These are phyloP conservation scores for Arothron firmamentum DNA, from an alignment of 2,113 vertebrate species.

Conservation along the genomic window DNA sequence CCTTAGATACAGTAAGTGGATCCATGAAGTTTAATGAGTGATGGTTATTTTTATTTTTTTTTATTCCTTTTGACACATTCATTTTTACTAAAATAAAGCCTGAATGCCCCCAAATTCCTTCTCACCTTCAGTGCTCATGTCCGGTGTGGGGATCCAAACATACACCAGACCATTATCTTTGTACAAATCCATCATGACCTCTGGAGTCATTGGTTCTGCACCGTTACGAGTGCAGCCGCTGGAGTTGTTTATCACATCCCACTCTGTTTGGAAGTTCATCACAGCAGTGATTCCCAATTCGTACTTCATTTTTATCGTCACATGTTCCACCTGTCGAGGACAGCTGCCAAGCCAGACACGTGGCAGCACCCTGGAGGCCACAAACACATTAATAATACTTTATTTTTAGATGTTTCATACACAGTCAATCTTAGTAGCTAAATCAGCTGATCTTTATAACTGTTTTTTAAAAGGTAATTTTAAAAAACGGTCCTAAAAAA, in stretches of 20 bases:
- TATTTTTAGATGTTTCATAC: background rate
- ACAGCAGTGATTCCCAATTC: slow-evolving; percentile 90
- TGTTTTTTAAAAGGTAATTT: too few species aligned
- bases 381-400: slow-evolving; percentile 5
- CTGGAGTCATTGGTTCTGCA: slow-evolving; percentile 80
- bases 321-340: slow-evolving; percentile 88
- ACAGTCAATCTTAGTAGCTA: background rate
- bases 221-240: slow-evolving; percentile 82
- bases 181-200: slow-evolving; percentile 87
- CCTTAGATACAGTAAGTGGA: too few species aligned
- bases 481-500: too few species aligned
- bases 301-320: slow-evolving; percentile 90
- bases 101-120: background rate
- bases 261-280: slow-evolving; percentile 96
- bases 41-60: background rate
- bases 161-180: slow-evolving; percentile 86
- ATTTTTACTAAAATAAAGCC: background rate
- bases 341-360: slow-evolving; percentile 95
- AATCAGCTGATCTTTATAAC: background rate
- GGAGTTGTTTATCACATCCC: slow-evolving; percentile 89
- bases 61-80: background rate
- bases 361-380: slow-evolving; percentile 83
- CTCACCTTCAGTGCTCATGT: slow-evolving; percentile 97
- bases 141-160: slow-evolving; percentile 93
- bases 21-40: too few species aligned